phyloP scores from a whole-genome alignment of 2,113 vertebrate genomes.

The Pyrgilauda ruficollis region DNA sequence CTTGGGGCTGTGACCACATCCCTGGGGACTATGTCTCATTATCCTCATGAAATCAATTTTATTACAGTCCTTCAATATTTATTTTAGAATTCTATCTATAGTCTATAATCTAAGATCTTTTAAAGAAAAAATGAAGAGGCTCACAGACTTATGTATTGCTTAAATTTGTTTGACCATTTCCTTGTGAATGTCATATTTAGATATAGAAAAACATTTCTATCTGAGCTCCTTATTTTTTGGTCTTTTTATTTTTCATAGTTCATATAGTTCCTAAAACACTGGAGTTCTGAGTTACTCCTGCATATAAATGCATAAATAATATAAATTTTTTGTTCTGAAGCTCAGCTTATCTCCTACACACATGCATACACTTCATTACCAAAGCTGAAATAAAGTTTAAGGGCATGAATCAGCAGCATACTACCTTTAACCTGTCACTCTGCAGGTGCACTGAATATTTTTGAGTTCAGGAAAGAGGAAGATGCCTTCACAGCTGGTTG shows the following conservation, averaged over 20 bases:
- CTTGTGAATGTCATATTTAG: not conserved
- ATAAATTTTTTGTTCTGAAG: not conserved
- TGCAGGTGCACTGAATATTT: not conserved
- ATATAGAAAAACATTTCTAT: not conserved
- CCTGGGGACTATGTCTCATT: not conserved
- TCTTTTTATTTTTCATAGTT: not conserved
- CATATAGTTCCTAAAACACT: not conserved
- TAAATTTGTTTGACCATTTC: not conserved
- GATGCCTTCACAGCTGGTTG: not conserved
- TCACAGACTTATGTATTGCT: not conserved
- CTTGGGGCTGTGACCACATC: not conserved
- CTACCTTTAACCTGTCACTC: not conserved
- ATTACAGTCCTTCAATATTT: not conserved
- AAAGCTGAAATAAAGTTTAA: not conserved
- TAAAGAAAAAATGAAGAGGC: not conserved
- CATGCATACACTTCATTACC: not conserved
- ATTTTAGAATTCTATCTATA: not conserved
- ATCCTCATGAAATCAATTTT: not conserved
- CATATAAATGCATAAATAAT: not conserved
- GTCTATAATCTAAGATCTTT: not conserved
- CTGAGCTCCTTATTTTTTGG: not conserved
- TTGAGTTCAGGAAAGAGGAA: not conserved
- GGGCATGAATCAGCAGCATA: not conserved
- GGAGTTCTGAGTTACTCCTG: not conserved
- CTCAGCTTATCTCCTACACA: not conserved